Conservation (phyloP, 2,113 vertebrate genomes). For the Neodontobutis hainanensis region DNA sequence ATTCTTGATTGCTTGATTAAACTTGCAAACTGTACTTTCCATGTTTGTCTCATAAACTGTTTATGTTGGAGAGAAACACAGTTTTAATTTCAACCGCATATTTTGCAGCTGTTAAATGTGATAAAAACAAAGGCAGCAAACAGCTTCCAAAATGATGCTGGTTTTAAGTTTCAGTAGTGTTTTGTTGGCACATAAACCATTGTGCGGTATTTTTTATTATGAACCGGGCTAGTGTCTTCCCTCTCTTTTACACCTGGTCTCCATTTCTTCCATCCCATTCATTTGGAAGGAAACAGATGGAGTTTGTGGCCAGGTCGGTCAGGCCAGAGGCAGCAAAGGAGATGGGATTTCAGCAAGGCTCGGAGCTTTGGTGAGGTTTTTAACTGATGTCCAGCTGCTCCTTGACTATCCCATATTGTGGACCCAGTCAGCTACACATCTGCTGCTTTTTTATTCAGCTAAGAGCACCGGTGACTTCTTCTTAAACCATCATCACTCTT, state of each 20-base stretch:
- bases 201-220: constrained; percentile 27
- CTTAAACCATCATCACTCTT: constrained; percentile 26
- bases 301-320: constrained; percentile 58
- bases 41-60: not conserved
- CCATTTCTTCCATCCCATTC: constrained; percentile 56
- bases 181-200: not conserved
- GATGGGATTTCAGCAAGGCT: constrained; percentile 63
- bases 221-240: constrained; percentile 21
- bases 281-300: constrained; percentile 72
- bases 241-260: constrained; percentile 32
- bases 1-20: too few species aligned
- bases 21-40: not conserved
- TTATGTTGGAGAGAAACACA: not conserved
- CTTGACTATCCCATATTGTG: constrained; percentile 32
- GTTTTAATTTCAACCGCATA: not conserved
- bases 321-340: constrained; percentile 63
- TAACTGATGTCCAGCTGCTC: constrained; percentile 56
- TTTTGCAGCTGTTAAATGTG: not conserved
- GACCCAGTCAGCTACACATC: not conserved
- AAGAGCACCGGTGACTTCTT: constrained; percentile 32
- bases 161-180: not conserved
- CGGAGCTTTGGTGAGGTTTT: constrained; percentile 57
- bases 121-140: not conserved
- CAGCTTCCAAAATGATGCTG: not conserved
- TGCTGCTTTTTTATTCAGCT: not conserved